Evolutionary conservation across 2,888 invertebrate genomes (phyloP).

Genomic region (Plutella xylostella): DNA sequence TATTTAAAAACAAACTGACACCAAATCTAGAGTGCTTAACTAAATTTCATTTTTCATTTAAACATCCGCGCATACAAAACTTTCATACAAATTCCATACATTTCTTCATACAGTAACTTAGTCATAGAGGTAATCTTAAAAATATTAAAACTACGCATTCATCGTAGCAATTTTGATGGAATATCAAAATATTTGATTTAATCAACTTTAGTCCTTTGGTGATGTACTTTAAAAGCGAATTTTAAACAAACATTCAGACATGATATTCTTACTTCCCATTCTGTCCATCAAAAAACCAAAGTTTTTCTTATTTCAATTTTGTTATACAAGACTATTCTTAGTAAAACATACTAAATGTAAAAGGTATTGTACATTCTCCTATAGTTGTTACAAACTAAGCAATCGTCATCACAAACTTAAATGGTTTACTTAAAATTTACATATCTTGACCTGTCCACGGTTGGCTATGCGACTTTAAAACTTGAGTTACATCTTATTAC

Average conservation of each 20-base stretch:
- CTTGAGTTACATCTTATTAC: too few relatives aligned
- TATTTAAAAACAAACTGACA: slow-evolving; percentile 24
- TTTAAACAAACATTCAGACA: neutral
- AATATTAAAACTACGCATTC: neutral
- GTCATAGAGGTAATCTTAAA: neutral
- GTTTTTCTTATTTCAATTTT: neutral
- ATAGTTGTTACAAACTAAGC: too few relatives aligned
- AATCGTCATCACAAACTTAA: too few relatives aligned
- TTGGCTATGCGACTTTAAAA: too few relatives aligned
- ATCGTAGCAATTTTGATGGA: neutral
- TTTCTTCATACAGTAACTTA: slow-evolving; percentile 1
- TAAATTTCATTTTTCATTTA: slow-evolving; percentile 37
- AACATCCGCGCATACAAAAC: slow-evolving; percentile 7
- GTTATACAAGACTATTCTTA: neutral
- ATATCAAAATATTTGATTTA: neutral
- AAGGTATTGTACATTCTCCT: too few relatives aligned
- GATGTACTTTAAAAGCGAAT: neutral
- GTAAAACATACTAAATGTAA: too few relatives aligned
- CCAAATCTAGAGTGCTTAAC: slow-evolving; percentile 30
- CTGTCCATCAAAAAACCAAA: neutral
- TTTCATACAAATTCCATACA: neutral
- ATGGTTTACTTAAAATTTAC: too few relatives aligned
- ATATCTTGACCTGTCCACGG: too few relatives aligned
- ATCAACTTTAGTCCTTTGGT: neutral
- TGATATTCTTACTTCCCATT: neutral